Evolutionary conservation across 1,140 invertebrate genomes (phyloP), one percentile per base, ranked within the genome.

Genomic region (Nasonia longicornis): DNA sequence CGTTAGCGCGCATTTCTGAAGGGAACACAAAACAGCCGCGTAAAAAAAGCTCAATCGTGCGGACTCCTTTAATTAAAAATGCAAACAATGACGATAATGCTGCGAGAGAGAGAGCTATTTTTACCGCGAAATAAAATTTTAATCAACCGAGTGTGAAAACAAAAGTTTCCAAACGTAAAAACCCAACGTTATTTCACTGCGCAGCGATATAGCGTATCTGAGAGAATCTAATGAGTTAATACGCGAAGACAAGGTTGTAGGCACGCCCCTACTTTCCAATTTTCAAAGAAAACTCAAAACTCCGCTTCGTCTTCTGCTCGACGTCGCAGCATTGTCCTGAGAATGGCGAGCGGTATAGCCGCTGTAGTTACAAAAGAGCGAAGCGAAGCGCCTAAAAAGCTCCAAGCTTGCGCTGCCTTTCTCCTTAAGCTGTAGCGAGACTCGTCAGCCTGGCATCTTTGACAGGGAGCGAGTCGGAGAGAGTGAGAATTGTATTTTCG

Each of bases 401-500:
- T 77, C 14, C 1, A 14, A 52, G 48, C 52, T 58, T n/a, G 16
- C 52, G 16, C 52, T 58, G 52, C 45, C 42, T 63, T 79, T 79
- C 69, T 63, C 29, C 31, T 79, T 72, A 79, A 80, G 78, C 22
- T 66, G 11, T 71, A 71, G 29, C 52, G 52, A 58, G 52, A n/a
- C 52, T 42, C n/a, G 7, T 72, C 20, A 16, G 38, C 66, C 11
- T 20, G 66, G 8, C 35, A 38, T 45, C 71, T 74, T 67, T 66
- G 78, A 48, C 11, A 22, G 38, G 1, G 38, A 8, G 7, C 6
- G 31, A 35, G 31, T 35, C 31, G 31, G n/a, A 12, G 26, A 66
- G 22, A 75, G 58, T 12, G 45, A 16, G 72, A 35, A 75, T 81
- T 77, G 80, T 66, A 81, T 78, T 71, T 79, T 79, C 38, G 63